Evolutionary conservation across 2,797 vertebrate species (phyloP).

Genomic region (Propithecus perrieri): DNA sequence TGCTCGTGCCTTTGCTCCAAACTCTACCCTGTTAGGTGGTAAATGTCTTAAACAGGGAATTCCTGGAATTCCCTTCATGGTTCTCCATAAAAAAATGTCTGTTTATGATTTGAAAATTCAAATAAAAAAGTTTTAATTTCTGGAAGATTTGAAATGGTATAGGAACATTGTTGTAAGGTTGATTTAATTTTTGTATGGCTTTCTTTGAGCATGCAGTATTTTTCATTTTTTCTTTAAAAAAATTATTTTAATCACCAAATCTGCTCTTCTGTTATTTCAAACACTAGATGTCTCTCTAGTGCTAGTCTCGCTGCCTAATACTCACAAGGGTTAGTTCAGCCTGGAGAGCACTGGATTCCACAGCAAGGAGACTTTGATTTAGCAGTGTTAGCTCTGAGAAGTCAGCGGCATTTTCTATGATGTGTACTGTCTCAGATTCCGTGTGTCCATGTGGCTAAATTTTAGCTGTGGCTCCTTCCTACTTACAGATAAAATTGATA

Average conservation of each 20-base stretch:
- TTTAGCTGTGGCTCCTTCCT: neutral
- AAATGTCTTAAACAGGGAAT: neutral
- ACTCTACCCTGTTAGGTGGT: neutral
- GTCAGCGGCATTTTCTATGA: neutral
- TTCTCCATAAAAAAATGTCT: neutral
- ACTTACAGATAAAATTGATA: neutral
- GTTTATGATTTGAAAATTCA: neutral
- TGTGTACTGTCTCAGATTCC: neutral
- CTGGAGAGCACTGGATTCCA: neutral
- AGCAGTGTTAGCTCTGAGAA: neutral
- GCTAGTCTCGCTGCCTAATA: neutral
- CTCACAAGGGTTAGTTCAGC: neutral
- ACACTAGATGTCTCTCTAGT: constrained; percentile 69
- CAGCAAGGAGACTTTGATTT: neutral
- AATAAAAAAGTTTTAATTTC: neutral
- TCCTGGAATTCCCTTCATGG: neutral
- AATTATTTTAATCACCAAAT: neutral
- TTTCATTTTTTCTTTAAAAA: neutral
- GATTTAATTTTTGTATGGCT: neutral
- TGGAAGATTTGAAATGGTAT: neutral
- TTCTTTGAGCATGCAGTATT: neutral
- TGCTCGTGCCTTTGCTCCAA: neutral
- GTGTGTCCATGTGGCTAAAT: neutral
- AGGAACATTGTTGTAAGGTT: neutral
- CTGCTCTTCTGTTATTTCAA: neutral